Conservation (phyloP, 1,140 invertebrate species). For the Archegozetes longisetosus region DNA sequence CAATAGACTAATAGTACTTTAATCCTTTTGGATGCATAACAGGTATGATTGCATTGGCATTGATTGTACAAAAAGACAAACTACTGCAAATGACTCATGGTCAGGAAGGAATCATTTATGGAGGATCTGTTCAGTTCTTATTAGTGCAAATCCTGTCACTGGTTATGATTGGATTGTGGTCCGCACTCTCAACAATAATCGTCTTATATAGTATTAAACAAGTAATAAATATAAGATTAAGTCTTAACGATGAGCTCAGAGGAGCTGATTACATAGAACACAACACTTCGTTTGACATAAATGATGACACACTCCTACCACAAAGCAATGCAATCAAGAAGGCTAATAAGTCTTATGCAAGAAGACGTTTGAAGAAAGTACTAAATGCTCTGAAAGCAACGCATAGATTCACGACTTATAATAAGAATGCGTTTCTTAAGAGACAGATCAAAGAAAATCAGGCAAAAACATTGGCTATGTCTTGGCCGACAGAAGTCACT, state of each 20-base stretch:
- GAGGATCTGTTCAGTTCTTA: constrained; percentile 25
- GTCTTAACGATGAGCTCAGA: constrained; percentile 59
- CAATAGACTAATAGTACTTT: background rate
- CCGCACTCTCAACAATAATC: constrained; percentile 15
- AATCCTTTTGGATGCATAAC: constrained; percentile 27
- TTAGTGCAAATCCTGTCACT: constrained; percentile 24
- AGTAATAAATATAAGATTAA: constrained; percentile 64
- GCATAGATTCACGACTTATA: background rate
- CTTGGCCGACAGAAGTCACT: constrained; percentile 16
- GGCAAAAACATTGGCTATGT: background rate
- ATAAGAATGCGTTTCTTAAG: background rate
- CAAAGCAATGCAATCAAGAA: background rate
- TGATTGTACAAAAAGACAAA: constrained; percentile 71
- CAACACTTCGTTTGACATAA: constrained; percentile 38
- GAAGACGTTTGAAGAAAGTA: background rate
- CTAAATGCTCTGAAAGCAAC: background rate
- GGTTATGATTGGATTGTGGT: constrained; percentile 22
- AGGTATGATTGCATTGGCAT: constrained; percentile 61
- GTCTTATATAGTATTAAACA: constrained; percentile 42
- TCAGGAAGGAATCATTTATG: constrained; percentile 58
- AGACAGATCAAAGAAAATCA: background rate
- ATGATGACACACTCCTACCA: constrained; percentile 1
- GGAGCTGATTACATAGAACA: constrained; percentile 78
- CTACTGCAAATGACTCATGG: constrained; percentile 59
- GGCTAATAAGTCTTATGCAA: background rate